Conservation (phyloP, 2,797 vertebrate genomes). For the Zalophus californianus region DNA sequence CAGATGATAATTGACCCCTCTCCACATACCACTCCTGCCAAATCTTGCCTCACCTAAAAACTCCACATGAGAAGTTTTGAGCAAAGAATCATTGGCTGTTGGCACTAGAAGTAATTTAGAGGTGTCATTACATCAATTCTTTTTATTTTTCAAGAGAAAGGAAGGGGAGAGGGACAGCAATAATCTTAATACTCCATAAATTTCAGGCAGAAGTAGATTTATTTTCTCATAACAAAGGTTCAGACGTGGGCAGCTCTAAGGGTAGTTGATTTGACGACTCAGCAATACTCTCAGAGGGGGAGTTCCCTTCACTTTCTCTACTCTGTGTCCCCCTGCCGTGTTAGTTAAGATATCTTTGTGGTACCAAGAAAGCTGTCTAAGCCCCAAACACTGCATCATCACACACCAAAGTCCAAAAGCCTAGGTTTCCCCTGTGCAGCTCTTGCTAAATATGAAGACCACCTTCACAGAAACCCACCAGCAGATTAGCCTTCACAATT, state of each 20-base stretch:
- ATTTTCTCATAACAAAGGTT: background rate
- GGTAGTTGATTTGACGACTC: background rate
- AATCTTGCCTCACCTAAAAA: background rate
- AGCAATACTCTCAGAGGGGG: background rate
- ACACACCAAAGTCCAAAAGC: background rate
- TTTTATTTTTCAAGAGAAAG: constrained; percentile 24
- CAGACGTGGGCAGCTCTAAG: background rate
- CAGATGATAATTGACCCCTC: background rate
- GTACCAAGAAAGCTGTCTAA: background rate
- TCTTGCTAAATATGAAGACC: background rate
- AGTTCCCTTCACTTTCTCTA: background rate
- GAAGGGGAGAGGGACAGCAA: background rate
- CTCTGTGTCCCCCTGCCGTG: background rate
- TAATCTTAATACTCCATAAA: background rate
- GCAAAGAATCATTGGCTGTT: background rate
- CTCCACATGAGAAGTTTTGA: background rate
- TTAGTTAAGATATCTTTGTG: background rate
- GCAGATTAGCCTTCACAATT: background rate
- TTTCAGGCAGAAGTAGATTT: background rate
- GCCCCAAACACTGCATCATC: background rate
- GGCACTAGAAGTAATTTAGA: background rate
- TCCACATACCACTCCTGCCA: background rate
- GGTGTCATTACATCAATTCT: background rate
- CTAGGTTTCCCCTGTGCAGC: background rate
- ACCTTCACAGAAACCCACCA: background rate